Percentiles rank a stretch among this genome's conserved stretches.
phyloP scores from a whole-genome alignment of 1,140 invertebrate genomes.

The Musca domestica region DNA sequence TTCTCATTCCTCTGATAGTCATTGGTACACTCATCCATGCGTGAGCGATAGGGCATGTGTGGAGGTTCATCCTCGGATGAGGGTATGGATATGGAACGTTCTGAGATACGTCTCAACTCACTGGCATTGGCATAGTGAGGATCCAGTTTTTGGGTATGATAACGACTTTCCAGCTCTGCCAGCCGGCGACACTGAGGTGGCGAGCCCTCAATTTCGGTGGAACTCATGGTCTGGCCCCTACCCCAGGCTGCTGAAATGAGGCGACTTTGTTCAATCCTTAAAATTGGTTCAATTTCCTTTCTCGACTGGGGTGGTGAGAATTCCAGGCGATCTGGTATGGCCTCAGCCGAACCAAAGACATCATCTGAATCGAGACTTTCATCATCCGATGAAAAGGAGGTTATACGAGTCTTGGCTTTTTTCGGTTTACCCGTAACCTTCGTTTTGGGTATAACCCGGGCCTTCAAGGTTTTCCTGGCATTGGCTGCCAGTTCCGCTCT shows the following conservation, averaged over 20 bases:
- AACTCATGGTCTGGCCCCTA: conserved; percentile 69
- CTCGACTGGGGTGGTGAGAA: conserved; percentile 69
- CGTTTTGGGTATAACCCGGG: conserved; percentile 50
- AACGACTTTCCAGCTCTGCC: conserved; percentile 60
- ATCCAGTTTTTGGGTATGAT: conserved; percentile 62
- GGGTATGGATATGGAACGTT: conserved; percentile 68
- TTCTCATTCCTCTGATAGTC: conserved; percentile 62
- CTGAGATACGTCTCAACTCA: conserved; percentile 65
- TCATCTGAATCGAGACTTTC: conserved; percentile 71
- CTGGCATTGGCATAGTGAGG: conserved; percentile 59
- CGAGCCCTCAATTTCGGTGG: conserved; percentile 69
- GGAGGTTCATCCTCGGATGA: conserved; percentile 65
- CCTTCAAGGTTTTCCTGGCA: conserved; percentile 44
- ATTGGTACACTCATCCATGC: conserved; percentile 56
- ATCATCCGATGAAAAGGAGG: conserved; percentile 69
- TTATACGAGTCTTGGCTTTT: conserved; percentile 66
- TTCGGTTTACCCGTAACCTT: conserved; percentile 47
- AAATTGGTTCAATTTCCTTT: conserved; percentile 68
- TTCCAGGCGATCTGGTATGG: conserved; percentile 65
- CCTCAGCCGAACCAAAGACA: conserved; percentile 69
- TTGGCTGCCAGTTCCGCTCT: conserved; percentile 49
- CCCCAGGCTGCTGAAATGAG: conserved; percentile 65
- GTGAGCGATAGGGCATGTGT: conserved; percentile 46
- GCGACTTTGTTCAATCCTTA: conserved; percentile 67
- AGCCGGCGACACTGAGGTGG: conserved; percentile 64